These are phyloP conservation scores for Mormyrus iriodes DNA, from an alignment of 2,113 vertebrate species.

Conservation along the genomic window DNA sequence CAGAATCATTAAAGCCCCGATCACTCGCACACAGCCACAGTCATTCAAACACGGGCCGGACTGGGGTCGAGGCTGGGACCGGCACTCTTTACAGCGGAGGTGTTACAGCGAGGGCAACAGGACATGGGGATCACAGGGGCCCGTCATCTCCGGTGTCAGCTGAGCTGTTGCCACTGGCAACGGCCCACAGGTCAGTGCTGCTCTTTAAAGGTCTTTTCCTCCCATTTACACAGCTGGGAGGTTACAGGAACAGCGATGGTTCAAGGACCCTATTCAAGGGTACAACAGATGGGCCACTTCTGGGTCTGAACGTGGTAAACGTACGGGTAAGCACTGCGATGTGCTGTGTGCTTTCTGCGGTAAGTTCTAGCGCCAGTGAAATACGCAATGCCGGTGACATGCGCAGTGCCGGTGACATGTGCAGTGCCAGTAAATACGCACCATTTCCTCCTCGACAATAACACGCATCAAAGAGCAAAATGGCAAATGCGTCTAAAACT, in stretches of 20 bases:
- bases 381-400: neutral
- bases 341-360: neutral
- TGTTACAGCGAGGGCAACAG: neutral
- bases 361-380: neutral
- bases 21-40: neutral
- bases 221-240: neutral
- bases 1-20: neutral
- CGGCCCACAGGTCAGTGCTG: neutral
- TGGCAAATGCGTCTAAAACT: neutral
- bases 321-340: neutral
- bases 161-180: neutral
- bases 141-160: neutral
- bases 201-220: neutral
- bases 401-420: neutral
- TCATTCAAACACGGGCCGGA: neutral
- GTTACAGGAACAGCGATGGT: neutral
- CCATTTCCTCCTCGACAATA: neutral
- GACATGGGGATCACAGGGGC: neutral
- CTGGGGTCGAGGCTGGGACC: neutral
- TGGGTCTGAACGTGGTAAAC: neutral
- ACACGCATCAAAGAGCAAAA: neutral
- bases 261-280: neutral
- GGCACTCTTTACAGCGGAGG: neutral
- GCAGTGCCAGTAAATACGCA: neutral
- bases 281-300: neutral